Evolutionary conservation across 2,113 vertebrate species (phyloP), one percentile per base, ranked within the genome.

Genomic region (Aix galericulata): DNA sequence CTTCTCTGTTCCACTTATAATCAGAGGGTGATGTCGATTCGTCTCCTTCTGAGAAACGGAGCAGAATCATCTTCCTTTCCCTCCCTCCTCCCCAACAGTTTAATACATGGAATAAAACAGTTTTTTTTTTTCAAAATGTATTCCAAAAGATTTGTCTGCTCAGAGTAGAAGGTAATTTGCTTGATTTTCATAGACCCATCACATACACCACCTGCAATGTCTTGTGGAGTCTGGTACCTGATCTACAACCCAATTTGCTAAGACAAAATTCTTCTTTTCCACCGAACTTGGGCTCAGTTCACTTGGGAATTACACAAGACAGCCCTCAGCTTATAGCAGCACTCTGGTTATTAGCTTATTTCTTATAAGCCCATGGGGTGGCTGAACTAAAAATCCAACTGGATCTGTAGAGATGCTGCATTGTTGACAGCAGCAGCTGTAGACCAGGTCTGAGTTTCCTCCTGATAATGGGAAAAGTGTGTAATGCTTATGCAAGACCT

Each of bases 61-160:
- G 66, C 20, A 69, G 3, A 60, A 76, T 4, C 1, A 67, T 44
- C 26, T 68, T 88, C 60, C 27, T 60, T 86, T 86, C 58, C 74
- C n/a, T 88, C 53, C 31, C 44, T 69, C 34, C 15, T 71, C 22
- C 11, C 52, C 64, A 64, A 2, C 52, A 86, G 63, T 86, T 93
- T 91, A 91, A 95, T 89, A 75, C 67, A 94, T 29, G 31, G 67
- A 87, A 64, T 48, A 80, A 71, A 90, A 50, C 20, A 42, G 15
- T 38, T 87, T 31, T 40, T 38, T 87, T 31, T 40, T 31, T 46
- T 17, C 18, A 73, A 87, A 75, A 82, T 11, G 3, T 26, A 58
- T 32, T 71, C 3, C 27, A n/a, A 72, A 21, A 64, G 17, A 25
- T 6, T 50, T 66, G 40, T 79, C 64, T 56, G 73, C 14, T 76